Percentiles rank a stretch among this genome's conserved stretches.
These are phyloP conservation scores for Mactra quadrangularis DNA, from an alignment of 1,140 invertebrate species.

Conservation along the genomic window DNA sequence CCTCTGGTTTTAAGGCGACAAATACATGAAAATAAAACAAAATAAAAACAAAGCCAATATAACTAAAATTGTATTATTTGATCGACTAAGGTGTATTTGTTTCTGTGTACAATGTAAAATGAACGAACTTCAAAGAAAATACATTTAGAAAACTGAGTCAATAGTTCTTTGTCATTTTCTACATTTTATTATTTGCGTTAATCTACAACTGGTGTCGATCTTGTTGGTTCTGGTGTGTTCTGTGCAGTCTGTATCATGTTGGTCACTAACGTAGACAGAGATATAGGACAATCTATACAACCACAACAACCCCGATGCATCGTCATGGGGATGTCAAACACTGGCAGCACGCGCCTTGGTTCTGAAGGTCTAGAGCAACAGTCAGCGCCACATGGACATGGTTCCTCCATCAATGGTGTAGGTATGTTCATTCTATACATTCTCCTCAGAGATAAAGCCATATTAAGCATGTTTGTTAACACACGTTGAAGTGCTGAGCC, in stretches of 20 bases:
- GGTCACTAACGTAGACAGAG: slow-evolving; percentile 15
- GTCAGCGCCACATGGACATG: slow-evolving; percentile 49
- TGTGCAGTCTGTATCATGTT: slow-evolving; percentile 11
- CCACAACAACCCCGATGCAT: slow-evolving; percentile 45
- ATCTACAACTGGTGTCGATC: too few species aligned
- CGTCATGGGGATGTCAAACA: slow-evolving; percentile 47
- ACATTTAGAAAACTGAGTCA: too few species aligned
- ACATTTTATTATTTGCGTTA: too few species aligned
- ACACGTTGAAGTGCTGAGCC: slow-evolving; percentile 14
- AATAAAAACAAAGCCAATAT: too few species aligned
- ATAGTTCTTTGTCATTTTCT: too few species aligned
- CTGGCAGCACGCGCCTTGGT: slow-evolving; percentile 42
- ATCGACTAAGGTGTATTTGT: too few species aligned
- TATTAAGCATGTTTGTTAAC: slow-evolving; percentile 21
- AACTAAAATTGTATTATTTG: too few species aligned
- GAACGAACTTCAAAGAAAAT: too few species aligned
- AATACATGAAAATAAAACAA: too few species aligned
- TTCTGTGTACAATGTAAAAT: too few species aligned
- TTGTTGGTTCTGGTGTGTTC: too few species aligned
- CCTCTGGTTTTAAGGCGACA: too few species aligned
- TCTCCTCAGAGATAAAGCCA: slow-evolving; percentile 10
- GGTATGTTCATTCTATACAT: slow-evolving; percentile 12
- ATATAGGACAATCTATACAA: slow-evolving; percentile 41
- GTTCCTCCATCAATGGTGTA: slow-evolving; percentile 44
- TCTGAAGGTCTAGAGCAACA: slow-evolving; percentile 28